Conservation (phyloP, 2,113 vertebrate genomes). For the Ptilorrhoa leucosticta region DNA sequence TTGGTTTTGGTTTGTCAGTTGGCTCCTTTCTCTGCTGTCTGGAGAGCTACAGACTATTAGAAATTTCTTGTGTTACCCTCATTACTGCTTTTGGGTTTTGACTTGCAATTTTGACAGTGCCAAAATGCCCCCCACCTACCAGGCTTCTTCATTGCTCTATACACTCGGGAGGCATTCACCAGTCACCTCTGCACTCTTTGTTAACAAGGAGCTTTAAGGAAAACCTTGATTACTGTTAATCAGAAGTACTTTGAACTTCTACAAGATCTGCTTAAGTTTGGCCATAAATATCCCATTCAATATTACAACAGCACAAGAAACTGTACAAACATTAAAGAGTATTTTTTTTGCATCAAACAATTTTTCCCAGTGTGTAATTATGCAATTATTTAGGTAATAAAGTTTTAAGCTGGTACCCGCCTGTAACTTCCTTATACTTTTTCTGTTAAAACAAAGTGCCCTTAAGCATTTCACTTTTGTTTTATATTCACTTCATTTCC, state of each 20-base stretch:
- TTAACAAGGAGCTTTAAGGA: not conserved
- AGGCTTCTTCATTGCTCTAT: not conserved
- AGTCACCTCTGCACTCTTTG: not conserved
- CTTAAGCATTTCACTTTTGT: not conserved
- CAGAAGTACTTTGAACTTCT: not conserved
- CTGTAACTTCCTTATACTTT: constrained; percentile 35
- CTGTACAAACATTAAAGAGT: not conserved
- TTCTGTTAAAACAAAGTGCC: constrained; percentile 10
- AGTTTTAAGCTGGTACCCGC: constrained; percentile 10
- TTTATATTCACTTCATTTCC: constrained; percentile 31
- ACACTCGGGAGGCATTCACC: rapidly evolving
- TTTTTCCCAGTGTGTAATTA: constrained; percentile 24
- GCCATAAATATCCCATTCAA: not conserved
- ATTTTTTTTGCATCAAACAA: not conserved
- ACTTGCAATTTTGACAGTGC: not conserved
- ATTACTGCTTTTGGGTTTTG: not conserved
- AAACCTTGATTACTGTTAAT: not conserved
- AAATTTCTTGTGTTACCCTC: not conserved
- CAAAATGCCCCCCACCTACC: not conserved
- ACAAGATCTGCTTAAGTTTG: not conserved
- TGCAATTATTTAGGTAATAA: constrained; percentile 37
- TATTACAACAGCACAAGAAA: not conserved
- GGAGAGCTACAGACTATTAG: not conserved
- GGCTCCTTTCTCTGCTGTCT: not conserved
- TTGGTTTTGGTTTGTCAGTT: not conserved